Base-by-base conservation (phyloP, 2,888 invertebrate genomes). In the Labia minor region DNA sequence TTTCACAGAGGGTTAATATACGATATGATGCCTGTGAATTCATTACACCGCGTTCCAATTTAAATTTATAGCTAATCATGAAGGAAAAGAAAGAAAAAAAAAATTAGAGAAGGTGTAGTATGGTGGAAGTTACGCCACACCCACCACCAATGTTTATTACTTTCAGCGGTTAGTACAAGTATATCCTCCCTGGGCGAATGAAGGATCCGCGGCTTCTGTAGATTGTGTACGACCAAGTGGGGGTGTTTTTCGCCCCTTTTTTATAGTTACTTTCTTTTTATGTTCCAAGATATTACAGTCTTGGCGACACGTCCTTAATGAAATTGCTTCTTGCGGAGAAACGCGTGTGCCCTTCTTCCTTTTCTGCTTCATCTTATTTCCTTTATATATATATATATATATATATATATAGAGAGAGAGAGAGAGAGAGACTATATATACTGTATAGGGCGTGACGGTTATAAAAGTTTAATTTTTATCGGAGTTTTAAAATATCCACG, bases 201-300 rank as follows among this genome's bases (percentile, higher is more conserved):
- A 49, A 49, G 49, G 49, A 49, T 49, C 49, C 16, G 49, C 49
- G 49, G 49, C 49, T 49, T 49, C 49, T 26, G 49, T 49, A 49
- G 49, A 49, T 49, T 49, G 49, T 49, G 49, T 49, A 49, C 49
- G 49, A 49, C 49, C 49, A 49, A 49, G n/a, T 49, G 49, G 49
- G 49, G 49, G 6, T 49, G 49, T 49, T 49, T 49, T 49, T 49
- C 49, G 2, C 49, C 8, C 49, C 49, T n/a, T 49, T 49, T 49
- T 49, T 49, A 49, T 49, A 49, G 49, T 49, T 49, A 49, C 49
- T 49, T 49, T 49, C 49, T 49, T 49, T 33, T 49, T 49, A 49
- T 49, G 49, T 49, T 49, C 49, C 49, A 49, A 49, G 49, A 49
- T 49, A 49, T 49, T 49, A 49, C 49, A 49, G 49, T 49, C 49